A percentile compares a stretch with the other conserved stretches of the same genome.
Conservation (phyloP, 2,888 invertebrate species). For the Tetragonula carbonaria region DNA sequence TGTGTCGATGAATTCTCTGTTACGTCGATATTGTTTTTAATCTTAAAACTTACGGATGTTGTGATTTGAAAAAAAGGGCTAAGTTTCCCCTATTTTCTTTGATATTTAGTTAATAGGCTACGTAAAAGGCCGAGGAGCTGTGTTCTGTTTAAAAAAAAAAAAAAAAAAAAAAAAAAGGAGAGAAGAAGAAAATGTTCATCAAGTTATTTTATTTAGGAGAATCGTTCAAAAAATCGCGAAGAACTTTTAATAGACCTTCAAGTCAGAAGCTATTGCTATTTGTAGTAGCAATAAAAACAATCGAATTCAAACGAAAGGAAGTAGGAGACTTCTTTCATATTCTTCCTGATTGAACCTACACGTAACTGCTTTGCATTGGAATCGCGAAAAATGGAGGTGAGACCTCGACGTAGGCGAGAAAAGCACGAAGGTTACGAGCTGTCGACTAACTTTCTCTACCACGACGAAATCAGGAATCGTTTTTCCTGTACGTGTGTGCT, state of each 20-base stretch:
- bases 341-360: constrained; percentile 18
- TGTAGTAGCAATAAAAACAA: background rate
- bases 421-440: constrained; percentile 60
- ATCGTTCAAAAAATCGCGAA: background rate
- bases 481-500: constrained; percentile 23
- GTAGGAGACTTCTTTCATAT: background rate
- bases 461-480: constrained; percentile 61
- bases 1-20: background rate
- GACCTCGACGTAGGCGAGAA: constrained; percentile 42
- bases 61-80: background rate
- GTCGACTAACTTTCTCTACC: constrained; percentile 62
- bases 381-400: constrained; percentile 54
- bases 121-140: too few species aligned
- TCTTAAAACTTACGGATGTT: background rate
- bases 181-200: background rate
- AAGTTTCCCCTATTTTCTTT: background rate
- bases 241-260: background rate
- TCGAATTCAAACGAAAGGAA: background rate
- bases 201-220: background rate
- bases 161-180: too few species aligned
- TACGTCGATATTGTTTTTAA: background rate
- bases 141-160: background rate
- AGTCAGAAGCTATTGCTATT: background rate
- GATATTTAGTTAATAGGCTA: background rate
- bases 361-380: constrained; percentile 7